A percentile compares a stretch with the other conserved stretches of the same genome.
Conservation (phyloP, 2,797 vertebrate species). For the Periophthalmus magnuspinnatus region DNA sequence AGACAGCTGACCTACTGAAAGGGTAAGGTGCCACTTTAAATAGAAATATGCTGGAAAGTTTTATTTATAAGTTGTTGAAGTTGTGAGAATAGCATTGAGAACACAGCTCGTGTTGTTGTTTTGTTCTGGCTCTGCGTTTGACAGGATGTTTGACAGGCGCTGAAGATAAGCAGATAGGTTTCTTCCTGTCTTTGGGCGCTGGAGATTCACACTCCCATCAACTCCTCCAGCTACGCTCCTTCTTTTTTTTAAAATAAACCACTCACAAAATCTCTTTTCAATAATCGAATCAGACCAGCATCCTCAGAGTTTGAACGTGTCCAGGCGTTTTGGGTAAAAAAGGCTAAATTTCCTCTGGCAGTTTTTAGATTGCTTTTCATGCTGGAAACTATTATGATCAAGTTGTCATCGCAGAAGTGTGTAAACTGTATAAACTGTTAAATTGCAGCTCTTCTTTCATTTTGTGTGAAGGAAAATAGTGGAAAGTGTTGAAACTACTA, state of each 20-base stretch:
- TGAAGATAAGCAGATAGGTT: slow-evolving; percentile 22
- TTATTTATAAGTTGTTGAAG: slow-evolving; percentile 23
- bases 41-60: slow-evolving; percentile 30
- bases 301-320: neutral
- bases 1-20: slow-evolving; percentile 45
- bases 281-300: neutral
- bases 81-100: neutral
- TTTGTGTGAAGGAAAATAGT: neutral
- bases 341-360: neutral
- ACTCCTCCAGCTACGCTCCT: neutral
- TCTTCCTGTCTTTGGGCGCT: slow-evolving; percentile 28
- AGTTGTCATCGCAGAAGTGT: slow-evolving; percentile 39
- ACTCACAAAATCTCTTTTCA: neutral
- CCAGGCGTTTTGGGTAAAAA: neutral
- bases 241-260: slow-evolving; percentile 12
- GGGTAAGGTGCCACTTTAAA: slow-evolving; percentile 61
- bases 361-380: neutral
- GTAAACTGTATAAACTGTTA: neutral
- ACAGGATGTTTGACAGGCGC: slow-evolving; percentile 45
- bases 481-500: neutral
- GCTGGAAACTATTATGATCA: slow-evolving; percentile 7
- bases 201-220: neutral
- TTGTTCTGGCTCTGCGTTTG: slow-evolving; percentile 23
- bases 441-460: neutral
- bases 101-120: slow-evolving; percentile 13